Evolutionary conservation across 2,113 vertebrate genomes (phyloP), one percentile per base, ranked within the genome.

Genomic region (Epinephelus moara): DNA sequence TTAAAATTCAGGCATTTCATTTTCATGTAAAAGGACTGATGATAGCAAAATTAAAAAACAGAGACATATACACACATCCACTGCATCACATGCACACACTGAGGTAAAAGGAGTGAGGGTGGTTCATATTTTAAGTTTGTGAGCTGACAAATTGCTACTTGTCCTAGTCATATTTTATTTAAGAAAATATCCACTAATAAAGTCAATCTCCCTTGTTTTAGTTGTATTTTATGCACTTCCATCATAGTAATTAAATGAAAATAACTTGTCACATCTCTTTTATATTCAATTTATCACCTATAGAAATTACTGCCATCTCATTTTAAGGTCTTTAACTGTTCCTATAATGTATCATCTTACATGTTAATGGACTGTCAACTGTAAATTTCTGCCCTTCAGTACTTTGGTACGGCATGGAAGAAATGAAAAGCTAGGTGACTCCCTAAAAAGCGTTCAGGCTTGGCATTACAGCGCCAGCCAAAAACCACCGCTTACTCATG

Each of bases 361-460:
- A 78, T 47, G 78, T 70, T 62, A 70, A 67, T 30, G 42, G 21
- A 23, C 57, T 59, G 37, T 70, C 57, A 78, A 50, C 59, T 76
- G 55, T 76, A 77, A 47, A 66, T 53, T 57, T 62, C 18, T 69
- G 72, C n/a, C 69, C n/a, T 21, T 77, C 59, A 14, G 42, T 57
- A 4, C 55, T 82, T 49, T 61, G 68, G 27, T 52, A n/a, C 33
- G 78, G 56, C 50, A 57, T 75, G 81, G 62, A 83, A 85, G 30
- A 79, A 85, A 85, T 80, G n/a, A 80, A 88, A 86, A 75, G 72
- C 57, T 72, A 71, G 74, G 64, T 81, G 78, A 85, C 81, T 82
- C 62, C 56, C 80, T 76, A 73, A 76, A 77, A 71, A 60, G 33
- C 7, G 6, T 37, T 67, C 23, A 84, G 60, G 68, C 80, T 75